phyloP scores from a whole-genome alignment of 2,888 invertebrate species.

The Holacanthella duospinosa region DNA sequence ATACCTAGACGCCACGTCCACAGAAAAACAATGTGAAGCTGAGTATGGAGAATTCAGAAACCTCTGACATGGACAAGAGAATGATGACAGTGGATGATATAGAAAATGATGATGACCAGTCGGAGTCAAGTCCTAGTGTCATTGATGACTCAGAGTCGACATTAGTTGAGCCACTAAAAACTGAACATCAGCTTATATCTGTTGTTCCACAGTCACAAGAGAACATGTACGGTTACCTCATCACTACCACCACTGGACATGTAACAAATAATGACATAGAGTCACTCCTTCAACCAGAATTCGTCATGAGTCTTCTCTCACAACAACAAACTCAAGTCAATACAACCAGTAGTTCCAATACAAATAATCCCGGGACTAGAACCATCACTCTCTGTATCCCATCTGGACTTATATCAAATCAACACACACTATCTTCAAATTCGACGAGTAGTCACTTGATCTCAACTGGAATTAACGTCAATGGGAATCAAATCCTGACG shows the following conservation, averaged over 20 bases:
- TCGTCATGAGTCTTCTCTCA: neutral
- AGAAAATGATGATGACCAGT: neutral
- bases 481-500: neutral
- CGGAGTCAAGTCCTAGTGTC: neutral
- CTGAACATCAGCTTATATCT: no score
- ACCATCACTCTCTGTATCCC: neutral
- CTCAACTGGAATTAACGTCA: constrained; percentile 3
- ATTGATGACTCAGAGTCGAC: neutral
- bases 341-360: neutral
- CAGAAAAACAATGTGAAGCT: constrained; percentile 35
- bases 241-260: neutral
- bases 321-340: neutral
- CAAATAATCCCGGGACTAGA: neutral
- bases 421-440: neutral
- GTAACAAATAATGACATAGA: neutral
- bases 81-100: neutral
- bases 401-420: neutral
- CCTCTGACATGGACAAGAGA: neutral
- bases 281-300: neutral
- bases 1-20: constrained; percentile 26
- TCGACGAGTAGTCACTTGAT: neutral
- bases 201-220: neutral
- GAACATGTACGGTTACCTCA: neutral
- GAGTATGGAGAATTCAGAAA: neutral
- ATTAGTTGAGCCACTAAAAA: neutral